Base-by-base conservation (phyloP, 2,113 vertebrate species). In the Marmota monax region DNA sequence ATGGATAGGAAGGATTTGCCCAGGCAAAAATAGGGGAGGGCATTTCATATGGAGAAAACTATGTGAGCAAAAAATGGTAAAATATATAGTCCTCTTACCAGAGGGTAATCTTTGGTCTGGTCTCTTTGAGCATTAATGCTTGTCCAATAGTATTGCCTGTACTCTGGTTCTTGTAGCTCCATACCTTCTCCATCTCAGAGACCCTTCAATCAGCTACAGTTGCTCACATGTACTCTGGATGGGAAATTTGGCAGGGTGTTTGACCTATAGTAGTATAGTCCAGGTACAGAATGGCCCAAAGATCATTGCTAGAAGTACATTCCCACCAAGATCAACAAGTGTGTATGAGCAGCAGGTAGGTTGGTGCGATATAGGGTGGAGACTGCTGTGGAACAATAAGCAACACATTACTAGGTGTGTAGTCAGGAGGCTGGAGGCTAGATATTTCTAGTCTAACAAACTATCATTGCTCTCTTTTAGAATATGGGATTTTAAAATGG, bases 221-320 rank as follows among this genome's bases (percentile, higher is more conserved):
- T 85, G 58, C 8, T 29, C 25, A 65, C 37, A 67, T 76, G 86
- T 61, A 95, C 39, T 88, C 39, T 76, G 1, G 12, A 70, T 73
- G 42, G 14, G 12, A 83, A 27, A 93, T 73, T 85, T 63, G 67
- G 6, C 22, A 65, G 56, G 16, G 14, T 91, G 12, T 96, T 95
- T 74, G 42, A 39, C 23, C 17, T 25, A 93, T 67, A n/a, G 83
- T 11, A 95, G 45, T 74, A 82, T 91, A 58, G 1, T 45, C 61
- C 27, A 76, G 27, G 9, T 67, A 70, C 10, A 77, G 58, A 95
- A 80, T 14, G 4, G 5, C n/a, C 18, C 42, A 83, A 83, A 32
- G 25, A 86, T 4, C 37, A 88, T 37, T 90, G 79, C 16, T 80
- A 96, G 37, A 93, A 94, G 78, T 91, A 85, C n/a, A 70, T 58